Conservation (phyloP, 2,113 vertebrate species). For the Nettapus auritus region DNA sequence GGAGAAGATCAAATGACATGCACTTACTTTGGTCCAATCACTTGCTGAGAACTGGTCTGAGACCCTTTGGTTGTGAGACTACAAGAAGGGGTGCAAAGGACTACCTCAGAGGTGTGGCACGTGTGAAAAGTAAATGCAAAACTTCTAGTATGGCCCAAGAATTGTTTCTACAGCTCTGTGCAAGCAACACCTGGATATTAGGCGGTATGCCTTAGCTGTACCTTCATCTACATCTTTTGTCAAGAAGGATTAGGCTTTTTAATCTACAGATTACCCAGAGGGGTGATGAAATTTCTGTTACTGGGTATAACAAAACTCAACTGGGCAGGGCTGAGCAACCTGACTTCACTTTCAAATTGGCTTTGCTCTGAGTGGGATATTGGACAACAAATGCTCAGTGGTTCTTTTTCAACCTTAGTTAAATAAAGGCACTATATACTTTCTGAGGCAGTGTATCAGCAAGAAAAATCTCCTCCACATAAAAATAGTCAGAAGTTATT, state of each 20-base stretch:
- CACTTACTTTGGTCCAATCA: neutral
- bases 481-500: neutral
- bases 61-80: rapidly evolving
- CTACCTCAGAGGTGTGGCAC: neutral
- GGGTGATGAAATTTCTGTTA: neutral
- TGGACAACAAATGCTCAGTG: neutral
- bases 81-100: neutral
- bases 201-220: neutral
- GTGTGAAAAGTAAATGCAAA: neutral
- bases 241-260: neutral
- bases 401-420: neutral
- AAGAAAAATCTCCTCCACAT: neutral
- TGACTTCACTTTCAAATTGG: neutral
- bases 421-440: neutral
- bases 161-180: neutral
- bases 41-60: neutral
- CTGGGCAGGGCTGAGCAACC: neutral
- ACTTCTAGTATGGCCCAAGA: neutral
- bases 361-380: neutral
- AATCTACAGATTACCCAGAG: neutral
- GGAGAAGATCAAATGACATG: neutral
- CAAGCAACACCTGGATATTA: neutral
- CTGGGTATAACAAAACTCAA: neutral
- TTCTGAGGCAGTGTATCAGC: neutral
- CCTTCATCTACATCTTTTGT: neutral